Conservation (phyloP, 2,113 vertebrate species). For the Syrmaticus mikado region DNA sequence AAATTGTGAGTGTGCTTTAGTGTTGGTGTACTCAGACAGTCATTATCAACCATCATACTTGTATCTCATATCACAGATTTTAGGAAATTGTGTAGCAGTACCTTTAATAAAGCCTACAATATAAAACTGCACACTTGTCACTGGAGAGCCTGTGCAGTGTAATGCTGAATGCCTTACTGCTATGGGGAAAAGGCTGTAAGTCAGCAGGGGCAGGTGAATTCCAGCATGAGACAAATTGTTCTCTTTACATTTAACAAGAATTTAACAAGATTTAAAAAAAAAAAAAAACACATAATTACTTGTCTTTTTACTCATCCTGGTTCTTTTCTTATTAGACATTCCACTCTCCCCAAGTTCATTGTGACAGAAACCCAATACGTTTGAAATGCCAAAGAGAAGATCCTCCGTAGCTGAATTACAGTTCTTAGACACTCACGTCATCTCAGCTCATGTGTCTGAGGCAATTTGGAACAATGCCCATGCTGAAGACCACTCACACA, state of each 20-base stretch:
- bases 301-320: background rate
- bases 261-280: background rate
- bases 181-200: background rate
- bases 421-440: background rate
- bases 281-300: background rate
- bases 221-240: background rate
- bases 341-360: background rate
- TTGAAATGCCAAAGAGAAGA: background rate
- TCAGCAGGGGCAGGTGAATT: background rate
- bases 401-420: background rate
- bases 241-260: background rate
- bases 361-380: background rate
- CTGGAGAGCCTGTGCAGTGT: background rate
- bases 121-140: background rate
- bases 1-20: background rate
- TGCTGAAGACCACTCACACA: background rate
- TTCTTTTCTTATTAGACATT: background rate
- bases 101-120: background rate
- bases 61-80: background rate
- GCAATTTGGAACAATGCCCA: background rate
- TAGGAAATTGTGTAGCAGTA: background rate
- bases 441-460: background rate
- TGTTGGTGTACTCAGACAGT: background rate
- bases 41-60: background rate
- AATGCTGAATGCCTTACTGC: background rate